phyloP scores from a whole-genome alignment of 2,797 vertebrate species.

The Danio choprae region DNA sequence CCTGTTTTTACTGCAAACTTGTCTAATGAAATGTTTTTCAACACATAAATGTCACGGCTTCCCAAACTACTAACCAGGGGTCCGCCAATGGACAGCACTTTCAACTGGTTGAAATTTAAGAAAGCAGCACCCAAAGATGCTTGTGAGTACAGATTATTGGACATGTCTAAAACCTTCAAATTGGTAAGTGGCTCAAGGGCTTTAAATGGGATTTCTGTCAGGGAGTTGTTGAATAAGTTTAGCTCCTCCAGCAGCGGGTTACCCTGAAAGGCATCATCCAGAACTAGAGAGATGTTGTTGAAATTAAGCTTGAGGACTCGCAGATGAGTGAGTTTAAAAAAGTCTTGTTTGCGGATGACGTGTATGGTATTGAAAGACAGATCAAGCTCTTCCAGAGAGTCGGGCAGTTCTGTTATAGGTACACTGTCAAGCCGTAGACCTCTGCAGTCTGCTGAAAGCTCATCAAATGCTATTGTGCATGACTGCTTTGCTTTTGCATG shows the following conservation, averaged over 20 bases:
- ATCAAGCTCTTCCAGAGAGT: slow-evolving; percentile 73
- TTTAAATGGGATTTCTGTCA: slow-evolving; percentile 75
- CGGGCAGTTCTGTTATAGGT: slow-evolving; percentile 73
- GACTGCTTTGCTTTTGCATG: slow-evolving; percentile 45
- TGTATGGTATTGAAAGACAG: slow-evolving; percentile 83
- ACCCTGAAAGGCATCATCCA: slow-evolving; percentile 72
- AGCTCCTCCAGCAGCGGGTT: slow-evolving; percentile 78
- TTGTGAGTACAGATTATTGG: slow-evolving; percentile 83
- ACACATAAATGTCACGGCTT: slow-evolving; percentile 71
- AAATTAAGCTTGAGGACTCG: slow-evolving; percentile 71
- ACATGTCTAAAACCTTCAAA: slow-evolving; percentile 75
- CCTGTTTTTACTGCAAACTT: slow-evolving; percentile 82
- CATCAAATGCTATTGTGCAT: slow-evolving; percentile 54
- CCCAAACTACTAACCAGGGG: slow-evolving; percentile 73
- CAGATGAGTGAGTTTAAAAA: slow-evolving; percentile 71
- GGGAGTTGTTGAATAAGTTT: slow-evolving; percentile 84
- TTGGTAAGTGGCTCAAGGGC: slow-evolving; percentile 74
- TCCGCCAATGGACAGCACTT: slow-evolving; percentile 81
- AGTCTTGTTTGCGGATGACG: slow-evolving; percentile 67
- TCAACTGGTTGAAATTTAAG: slow-evolving; percentile 69
- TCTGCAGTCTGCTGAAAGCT: slow-evolving; percentile 72
- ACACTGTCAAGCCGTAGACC: slow-evolving; percentile 73
- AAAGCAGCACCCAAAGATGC: slow-evolving; percentile 72
- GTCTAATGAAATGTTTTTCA: slow-evolving; percentile 73
- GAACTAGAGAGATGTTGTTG: slow-evolving; percentile 83